Evolutionary conservation across 1,140 invertebrate genomes (phyloP), one percentile per base, ranked within the genome.

Genomic region (Drosophila murphyi): DNA sequence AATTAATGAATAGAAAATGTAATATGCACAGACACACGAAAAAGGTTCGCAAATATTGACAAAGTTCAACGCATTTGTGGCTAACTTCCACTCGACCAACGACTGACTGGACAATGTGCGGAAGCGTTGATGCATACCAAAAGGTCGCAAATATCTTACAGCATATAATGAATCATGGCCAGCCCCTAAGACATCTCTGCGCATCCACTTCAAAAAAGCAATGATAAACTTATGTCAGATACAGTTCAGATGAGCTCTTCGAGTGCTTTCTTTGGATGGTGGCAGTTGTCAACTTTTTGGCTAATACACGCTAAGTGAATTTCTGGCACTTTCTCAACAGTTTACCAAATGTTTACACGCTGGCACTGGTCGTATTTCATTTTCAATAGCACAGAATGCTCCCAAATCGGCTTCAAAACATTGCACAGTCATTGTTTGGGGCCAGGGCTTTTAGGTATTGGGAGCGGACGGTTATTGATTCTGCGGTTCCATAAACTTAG

Each of bases 21-120:
- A 59, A 76, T 80, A 79, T 70, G 61, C 55, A 72, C 68, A 62
- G 63, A 45, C 47, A 61, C 31, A 59, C 10, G 3, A 65, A 83
- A 73, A 78, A 71, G 80, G 73, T 75, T 81, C 51, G 83, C 83
- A 76, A 88, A 88, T 89, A 89, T 88, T 86, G 81, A 86, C 82
- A 70, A 5, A 73, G 50, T 57, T 68, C 51, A 69, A 67, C 37
- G 60, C 60, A 34, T 52, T 69, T 78, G 69, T 41, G 69, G 50
- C 52, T 34, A 45, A 55, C 45, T 48, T n/a, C n/a, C 56, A 45
- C 31, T 34, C n/a, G 54, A 28, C 48, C 48, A 39, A 7, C n/a
- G 29, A 20, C 35, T 31, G 34, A 39, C 10, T 35, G 6, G 37
- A 3, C 10, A 32, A 20, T 37, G 55, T 61, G 45, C 28, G 41